These are phyloP conservation scores for Coelopa frigida DNA, from an alignment of 1,140 invertebrate species.

Conservation along the genomic window DNA sequence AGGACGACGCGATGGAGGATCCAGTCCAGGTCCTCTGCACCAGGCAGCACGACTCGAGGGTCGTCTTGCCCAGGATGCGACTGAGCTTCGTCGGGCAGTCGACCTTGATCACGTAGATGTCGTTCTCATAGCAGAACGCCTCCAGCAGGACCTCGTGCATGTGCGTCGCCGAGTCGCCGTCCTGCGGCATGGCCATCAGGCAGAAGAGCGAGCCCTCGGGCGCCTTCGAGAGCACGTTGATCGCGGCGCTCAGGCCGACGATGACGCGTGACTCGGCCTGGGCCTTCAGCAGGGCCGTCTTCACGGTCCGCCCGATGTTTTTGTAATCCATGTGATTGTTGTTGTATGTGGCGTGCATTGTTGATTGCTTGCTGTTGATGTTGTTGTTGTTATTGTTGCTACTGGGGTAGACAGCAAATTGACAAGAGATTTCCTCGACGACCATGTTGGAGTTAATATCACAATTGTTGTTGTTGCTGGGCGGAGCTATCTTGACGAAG, in stretches of 20 bases:
- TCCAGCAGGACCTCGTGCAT: slow-evolving; percentile 63
- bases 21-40: slow-evolving; percentile 48
- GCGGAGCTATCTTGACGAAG: slow-evolving; percentile 7
- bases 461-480: slow-evolving; percentile 9
- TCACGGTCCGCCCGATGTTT: slow-evolving; percentile 49
- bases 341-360: neutral
- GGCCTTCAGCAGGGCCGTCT: slow-evolving; percentile 51
- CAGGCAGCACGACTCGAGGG: slow-evolving; percentile 48
- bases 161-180: slow-evolving; percentile 57
- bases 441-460: slow-evolving; percentile 31
- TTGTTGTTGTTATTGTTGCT: slow-evolving; percentile 7
- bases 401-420: neutral
- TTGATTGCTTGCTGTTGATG: neutral
- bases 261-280: slow-evolving; percentile 53
- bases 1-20: too few relatives aligned
- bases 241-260: slow-evolving; percentile 54
- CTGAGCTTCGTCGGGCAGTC: slow-evolving; percentile 51
- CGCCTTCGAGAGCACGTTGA: slow-evolving; percentile 53
- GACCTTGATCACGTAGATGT: slow-evolving; percentile 60
- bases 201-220: slow-evolving; percentile 56
- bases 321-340: slow-evolving; percentile 21
- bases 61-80: slow-evolving; percentile 46
- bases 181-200: slow-evolving; percentile 52
- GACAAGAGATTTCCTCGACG: slow-evolving; percentile 29
- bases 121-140: slow-evolving; percentile 62